phyloP scores from a whole-genome alignment of 2,888 invertebrate species.

The Acrobasis repandana region DNA sequence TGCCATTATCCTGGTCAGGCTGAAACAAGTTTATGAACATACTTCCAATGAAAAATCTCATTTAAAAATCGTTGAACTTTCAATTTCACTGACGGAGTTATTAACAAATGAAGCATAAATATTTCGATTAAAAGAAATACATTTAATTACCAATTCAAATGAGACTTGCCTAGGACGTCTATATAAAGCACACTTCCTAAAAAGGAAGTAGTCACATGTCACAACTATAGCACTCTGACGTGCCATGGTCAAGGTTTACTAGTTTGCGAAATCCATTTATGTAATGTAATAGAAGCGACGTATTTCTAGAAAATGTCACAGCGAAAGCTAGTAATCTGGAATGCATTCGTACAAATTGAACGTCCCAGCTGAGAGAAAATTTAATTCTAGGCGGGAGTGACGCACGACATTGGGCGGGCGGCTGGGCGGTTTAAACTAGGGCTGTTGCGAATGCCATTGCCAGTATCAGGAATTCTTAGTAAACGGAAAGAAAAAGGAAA shows the following conservation, averaged over 20 bases:
- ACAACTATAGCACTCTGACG: not conserved
- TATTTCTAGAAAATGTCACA: slow-evolving; percentile 19
- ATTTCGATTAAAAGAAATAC: not conserved
- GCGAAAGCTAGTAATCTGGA: slow-evolving; percentile 41
- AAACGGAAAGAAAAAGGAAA: too few relatives aligned
- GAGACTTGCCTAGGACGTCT: not conserved
- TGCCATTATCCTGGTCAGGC: slow-evolving; percentile 2
- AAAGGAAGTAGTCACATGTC: slow-evolving; percentile 3
- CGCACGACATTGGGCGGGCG: slow-evolving; percentile 12
- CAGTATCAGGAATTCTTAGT: not conserved
- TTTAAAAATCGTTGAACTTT: not conserved
- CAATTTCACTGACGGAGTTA: too few relatives aligned
- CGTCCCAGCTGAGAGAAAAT: slow-evolving; percentile 48
- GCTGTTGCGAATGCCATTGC: not conserved
- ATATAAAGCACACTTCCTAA: not conserved
- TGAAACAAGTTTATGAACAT: not conserved
- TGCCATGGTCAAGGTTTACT: slow-evolving; percentile 11
- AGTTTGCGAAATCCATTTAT: slow-evolving; percentile 14
- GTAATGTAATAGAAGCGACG: not conserved
- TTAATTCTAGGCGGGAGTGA: slow-evolving; percentile 45
- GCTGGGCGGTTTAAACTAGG: slow-evolving; percentile 1
- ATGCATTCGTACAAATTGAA: slow-evolving; percentile 53
- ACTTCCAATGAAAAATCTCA: not conserved
- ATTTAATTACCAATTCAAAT: not conserved
- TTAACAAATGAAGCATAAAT: too few relatives aligned